Conservation (phyloP, 30 jellyfish, hydroid and myxozoan genomes). For the Chironex yamaguchii region DNA sequence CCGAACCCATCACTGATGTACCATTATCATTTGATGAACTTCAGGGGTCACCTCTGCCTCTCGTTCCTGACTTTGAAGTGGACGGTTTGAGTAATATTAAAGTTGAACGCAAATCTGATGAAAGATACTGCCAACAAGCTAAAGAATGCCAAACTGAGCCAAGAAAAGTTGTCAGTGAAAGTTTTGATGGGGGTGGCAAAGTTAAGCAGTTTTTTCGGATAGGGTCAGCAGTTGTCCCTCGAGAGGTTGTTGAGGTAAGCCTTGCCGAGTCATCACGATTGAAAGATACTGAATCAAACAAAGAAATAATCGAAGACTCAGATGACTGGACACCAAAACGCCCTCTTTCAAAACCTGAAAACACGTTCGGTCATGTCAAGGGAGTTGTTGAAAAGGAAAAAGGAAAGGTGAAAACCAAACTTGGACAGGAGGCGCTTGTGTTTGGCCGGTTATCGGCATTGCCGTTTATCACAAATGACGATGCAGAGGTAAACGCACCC, state of each 20-base stretch:
- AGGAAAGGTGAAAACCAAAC: neutral
- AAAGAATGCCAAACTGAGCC: neutral
- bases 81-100: neutral
- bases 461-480: constrained; percentile 74
- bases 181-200: neutral
- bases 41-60: constrained; percentile 41
- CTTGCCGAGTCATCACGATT: neutral
- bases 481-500: constrained; percentile 83
- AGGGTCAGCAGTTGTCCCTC: neutral
- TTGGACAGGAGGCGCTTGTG: neutral
- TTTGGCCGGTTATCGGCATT: neutral
- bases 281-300: neutral
- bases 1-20: constrained; percentile 88
- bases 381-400: no score
- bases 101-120: neutral
- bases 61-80: constrained; percentile 47
- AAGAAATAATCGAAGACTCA: neutral
- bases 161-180: neutral
- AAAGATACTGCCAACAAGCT: neutral
- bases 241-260: neutral
- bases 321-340: neutral
- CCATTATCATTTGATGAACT: constrained; percentile 76
- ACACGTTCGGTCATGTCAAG: neutral
- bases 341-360: neutral
- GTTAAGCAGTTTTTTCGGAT: neutral